A percentile compares a stretch with the other conserved stretches of the same genome.
Evolutionary conservation across 2,797 vertebrate species (phyloP).

Genomic region (Gastrophryne carolinensis): DNA sequence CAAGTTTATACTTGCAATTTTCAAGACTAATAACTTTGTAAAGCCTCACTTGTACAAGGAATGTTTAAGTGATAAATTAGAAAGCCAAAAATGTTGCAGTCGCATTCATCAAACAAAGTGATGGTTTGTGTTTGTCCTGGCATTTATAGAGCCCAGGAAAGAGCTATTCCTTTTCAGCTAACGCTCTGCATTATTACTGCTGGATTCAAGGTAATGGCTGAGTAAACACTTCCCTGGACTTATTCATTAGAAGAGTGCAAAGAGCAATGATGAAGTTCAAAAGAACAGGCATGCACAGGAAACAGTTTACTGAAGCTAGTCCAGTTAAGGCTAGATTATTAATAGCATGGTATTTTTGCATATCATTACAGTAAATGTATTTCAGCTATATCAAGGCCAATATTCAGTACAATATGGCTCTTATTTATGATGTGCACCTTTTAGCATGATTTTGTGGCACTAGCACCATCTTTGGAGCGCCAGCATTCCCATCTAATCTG

Average conservation of each 20-base stretch:
- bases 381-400: too few relatives aligned
- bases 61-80: conserved; percentile 53
- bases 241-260: background rate
- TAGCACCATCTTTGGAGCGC: too few relatives aligned
- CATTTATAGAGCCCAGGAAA: conserved; percentile 36
- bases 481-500: too few relatives aligned
- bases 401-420: too few relatives aligned
- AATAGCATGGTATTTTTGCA: too few relatives aligned
- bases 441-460: too few relatives aligned
- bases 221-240: background rate
- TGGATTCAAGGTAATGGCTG: conserved; percentile 10
- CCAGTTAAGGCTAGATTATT: too few relatives aligned
- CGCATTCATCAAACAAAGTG: conserved; percentile 48
- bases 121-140: conserved; percentile 44
- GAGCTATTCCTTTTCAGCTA: background rate
- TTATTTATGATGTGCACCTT: too few relatives aligned
- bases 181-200: conserved; percentile 18
- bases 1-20: conserved; percentile 52
- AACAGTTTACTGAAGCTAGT: too few relatives aligned
- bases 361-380: too few relatives aligned
- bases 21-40: conserved; percentile 50
- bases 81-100: conserved; percentile 47
- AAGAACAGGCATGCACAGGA: too few relatives aligned
- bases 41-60: conserved; percentile 48
- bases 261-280: background rate